phyloP scores from a whole-genome alignment of 2,113 vertebrate species.

The Sinocyclocheilus anshuiensis region DNA sequence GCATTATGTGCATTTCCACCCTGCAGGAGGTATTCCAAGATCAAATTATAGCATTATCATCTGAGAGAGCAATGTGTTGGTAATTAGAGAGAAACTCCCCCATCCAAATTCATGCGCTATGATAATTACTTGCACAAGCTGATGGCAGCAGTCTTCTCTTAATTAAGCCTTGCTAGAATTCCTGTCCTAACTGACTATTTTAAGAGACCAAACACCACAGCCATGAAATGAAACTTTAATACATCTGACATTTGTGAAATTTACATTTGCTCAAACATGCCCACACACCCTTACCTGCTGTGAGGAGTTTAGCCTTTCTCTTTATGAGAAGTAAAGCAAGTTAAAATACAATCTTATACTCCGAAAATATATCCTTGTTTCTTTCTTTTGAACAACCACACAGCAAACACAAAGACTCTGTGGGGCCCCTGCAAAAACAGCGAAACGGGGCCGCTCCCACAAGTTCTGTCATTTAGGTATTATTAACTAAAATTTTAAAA shows the following conservation, averaged over 20 bases:
- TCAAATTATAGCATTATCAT: conserved; percentile 38
- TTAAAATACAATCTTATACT: conserved; percentile 5
- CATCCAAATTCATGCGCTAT: conserved; percentile 19
- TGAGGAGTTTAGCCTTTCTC: conserved; percentile 32
- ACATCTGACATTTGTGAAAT: conserved; percentile 40
- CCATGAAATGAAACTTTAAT: conserved; percentile 37
- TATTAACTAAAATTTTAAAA: background rate
- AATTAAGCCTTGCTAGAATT: conserved; percentile 40
- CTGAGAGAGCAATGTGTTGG: conserved; percentile 35
- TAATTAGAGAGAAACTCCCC: conserved; percentile 36
- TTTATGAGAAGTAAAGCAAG: background rate
- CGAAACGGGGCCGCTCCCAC: background rate
- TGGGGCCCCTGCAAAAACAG: background rate
- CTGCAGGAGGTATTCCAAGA: conserved; percentile 22
- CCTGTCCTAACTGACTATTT: conserved; percentile 35
- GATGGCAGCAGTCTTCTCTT: conserved; percentile 41
- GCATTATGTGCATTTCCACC: conserved; percentile 36
- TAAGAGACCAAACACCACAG: conserved; percentile 31
- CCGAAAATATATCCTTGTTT: background rate
- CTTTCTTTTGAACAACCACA: background rate
- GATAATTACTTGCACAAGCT: conserved; percentile 41
- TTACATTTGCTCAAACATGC: conserved; percentile 29
- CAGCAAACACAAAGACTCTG: background rate
- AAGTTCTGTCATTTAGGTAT: background rate
- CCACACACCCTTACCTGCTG: conserved; percentile 36